Evolutionary conservation across 2,888 invertebrate genomes (phyloP).

Genomic region (Synergus laeviventris): DNA sequence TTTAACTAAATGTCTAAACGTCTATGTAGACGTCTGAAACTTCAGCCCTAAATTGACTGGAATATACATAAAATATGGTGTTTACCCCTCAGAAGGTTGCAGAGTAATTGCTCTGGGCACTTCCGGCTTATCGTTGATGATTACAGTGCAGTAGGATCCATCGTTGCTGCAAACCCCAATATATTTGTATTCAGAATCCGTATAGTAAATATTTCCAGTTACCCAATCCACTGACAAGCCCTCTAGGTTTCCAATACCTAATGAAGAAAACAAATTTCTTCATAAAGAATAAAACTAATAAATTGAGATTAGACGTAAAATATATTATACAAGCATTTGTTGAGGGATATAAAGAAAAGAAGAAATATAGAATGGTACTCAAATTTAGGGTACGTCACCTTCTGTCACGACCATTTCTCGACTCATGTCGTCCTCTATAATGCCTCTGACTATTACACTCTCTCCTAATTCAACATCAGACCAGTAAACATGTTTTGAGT

Average conservation of each 20-base stretch:
- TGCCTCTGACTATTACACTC: conserved; percentile 84
- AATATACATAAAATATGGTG: conserved; percentile 8
- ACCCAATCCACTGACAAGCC: conserved; percentile 88
- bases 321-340: neutral
- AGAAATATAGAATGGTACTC: neutral
- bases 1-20: too few relatives aligned
- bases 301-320: neutral
- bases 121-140: conserved; percentile 80
- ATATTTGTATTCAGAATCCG: conserved; percentile 83
- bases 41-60: neutral
- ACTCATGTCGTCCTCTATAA: conserved; percentile 78
- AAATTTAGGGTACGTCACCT: conserved; percentile 63
- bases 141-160: conserved; percentile 81
- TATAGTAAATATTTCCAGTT: conserved; percentile 89
- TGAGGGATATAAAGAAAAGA: neutral
- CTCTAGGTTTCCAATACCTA: conserved; percentile 85
- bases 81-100: conserved; percentile 83
- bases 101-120: conserved; percentile 85
- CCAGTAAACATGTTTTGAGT: conserved; percentile 87
- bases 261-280: neutral
- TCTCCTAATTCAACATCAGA: conserved; percentile 83
- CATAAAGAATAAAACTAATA: conserved; percentile 25
- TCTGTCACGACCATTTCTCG: conserved; percentile 78
- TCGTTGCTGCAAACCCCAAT: conserved; percentile 86
- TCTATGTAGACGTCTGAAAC: too few relatives aligned